A percentile compares a stretch with the other conserved stretches of the same genome.
phyloP scores from a whole-genome alignment of 1,140 invertebrate genomes.

The Drosophila elegans region DNA sequence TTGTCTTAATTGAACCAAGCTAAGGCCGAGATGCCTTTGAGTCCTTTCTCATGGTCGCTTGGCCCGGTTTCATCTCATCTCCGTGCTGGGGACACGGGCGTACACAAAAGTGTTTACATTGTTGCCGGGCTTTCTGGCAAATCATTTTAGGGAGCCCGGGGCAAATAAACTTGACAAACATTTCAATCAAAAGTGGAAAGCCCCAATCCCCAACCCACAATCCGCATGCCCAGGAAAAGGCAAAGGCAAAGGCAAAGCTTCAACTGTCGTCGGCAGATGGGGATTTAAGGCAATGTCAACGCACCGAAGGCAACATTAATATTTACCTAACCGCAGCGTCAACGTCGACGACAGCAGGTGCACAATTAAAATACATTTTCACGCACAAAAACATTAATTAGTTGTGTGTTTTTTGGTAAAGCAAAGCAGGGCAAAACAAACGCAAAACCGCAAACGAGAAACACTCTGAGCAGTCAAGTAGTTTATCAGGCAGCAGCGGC shows the following conservation, averaged over 20 bases:
- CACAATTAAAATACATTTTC: slow-evolving; percentile 59
- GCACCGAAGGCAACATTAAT: slow-evolving; percentile 38
- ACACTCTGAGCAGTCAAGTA: slow-evolving; percentile 16
- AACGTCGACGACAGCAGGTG: slow-evolving; percentile 40
- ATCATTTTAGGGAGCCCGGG: slow-evolving; percentile 14
- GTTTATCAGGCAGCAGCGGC: slow-evolving; percentile 42
- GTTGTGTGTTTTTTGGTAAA: slow-evolving; percentile 42
- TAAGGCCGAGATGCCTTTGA: slow-evolving; percentile 30
- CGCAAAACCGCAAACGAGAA: slow-evolving; percentile 36
- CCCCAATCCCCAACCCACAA: neutral
- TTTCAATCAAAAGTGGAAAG: slow-evolving; percentile 48
- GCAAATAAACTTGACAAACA: slow-evolving; percentile 55
- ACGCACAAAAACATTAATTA: slow-evolving; percentile 74
- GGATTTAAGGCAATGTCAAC: slow-evolving; percentile 39
- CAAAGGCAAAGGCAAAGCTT: neutral
- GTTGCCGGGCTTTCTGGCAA: slow-evolving; percentile 18
- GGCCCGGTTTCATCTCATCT: slow-evolving; percentile 24
- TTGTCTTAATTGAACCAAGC: slow-evolving; percentile 43
- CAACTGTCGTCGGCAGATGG: slow-evolving; percentile 34
- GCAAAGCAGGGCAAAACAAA: slow-evolving; percentile 30
- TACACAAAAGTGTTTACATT: slow-evolving; percentile 38
- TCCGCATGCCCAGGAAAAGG: neutral
- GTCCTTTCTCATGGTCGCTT: slow-evolving; percentile 21
- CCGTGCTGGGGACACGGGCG: slow-evolving; percentile 2
- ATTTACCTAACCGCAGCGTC: slow-evolving; percentile 47